A percentile compares a stretch with the other conserved stretches of the same genome.
phyloP scores from a whole-genome alignment of 2,888 invertebrate genomes.

The Mystacides longicornis region DNA sequence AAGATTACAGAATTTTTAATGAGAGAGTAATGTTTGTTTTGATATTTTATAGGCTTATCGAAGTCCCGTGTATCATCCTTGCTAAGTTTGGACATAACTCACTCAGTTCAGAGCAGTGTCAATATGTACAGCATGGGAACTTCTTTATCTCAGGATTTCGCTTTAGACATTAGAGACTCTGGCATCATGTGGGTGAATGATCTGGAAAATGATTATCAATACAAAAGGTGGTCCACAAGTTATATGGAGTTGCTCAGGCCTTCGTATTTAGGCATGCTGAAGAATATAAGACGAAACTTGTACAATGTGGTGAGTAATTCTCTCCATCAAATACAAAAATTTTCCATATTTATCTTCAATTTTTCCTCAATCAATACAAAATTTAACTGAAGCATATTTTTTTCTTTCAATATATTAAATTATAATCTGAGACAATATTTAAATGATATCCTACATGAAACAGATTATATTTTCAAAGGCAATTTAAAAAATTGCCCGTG shows the following conservation, averaged over 20 bases:
- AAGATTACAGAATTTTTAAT: neutral
- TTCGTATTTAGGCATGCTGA: slow-evolving; percentile 96
- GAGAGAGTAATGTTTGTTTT: neutral
- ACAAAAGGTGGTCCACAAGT: slow-evolving; percentile 81
- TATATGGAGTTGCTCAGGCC: slow-evolving; percentile 87
- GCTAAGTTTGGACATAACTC: slow-evolving; percentile 63
- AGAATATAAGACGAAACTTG: slow-evolving; percentile 79
- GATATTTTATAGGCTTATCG: slow-evolving; percentile 44
- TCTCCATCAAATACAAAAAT: too few relatives aligned
- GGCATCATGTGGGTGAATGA: slow-evolving; percentile 94
- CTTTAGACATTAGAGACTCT: slow-evolving; percentile 89
- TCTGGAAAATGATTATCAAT: slow-evolving; percentile 83
- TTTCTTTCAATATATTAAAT: too few relatives aligned
- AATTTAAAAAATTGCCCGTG: too few relatives aligned
- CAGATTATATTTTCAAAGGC: too few relatives aligned
- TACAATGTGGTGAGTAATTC: slow-evolving; percentile 66
- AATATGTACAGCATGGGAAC: slow-evolving; percentile 28
- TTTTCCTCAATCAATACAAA: too few relatives aligned
- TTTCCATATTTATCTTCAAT: too few relatives aligned
- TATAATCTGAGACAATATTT: too few relatives aligned
- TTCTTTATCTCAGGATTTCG: slow-evolving; percentile 63
- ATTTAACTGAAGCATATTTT: too few relatives aligned
- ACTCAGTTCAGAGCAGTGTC: slow-evolving; percentile 28
- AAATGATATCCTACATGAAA: too few relatives aligned
- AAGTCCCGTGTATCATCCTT: slow-evolving; percentile 57